Conservation (phyloP, 1,140 invertebrate genomes). For the Nomia melanderi region DNA sequence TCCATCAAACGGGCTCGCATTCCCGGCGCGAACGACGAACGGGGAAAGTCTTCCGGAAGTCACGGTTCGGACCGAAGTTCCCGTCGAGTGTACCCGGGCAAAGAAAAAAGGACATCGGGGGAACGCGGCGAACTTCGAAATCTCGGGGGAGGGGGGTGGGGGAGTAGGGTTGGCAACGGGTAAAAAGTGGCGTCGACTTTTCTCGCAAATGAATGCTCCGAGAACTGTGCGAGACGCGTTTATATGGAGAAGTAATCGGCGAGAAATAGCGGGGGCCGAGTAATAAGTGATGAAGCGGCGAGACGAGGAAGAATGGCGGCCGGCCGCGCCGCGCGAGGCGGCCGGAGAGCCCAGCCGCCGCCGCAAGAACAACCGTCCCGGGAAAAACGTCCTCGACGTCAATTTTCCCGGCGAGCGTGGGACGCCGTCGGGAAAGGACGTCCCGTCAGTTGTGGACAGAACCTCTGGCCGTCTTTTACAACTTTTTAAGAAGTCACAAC, state of each 20-base stretch:
- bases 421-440: constrained; percentile 43
- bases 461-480: constrained; percentile 60
- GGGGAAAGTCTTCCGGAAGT: too few species aligned
- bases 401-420: constrained; percentile 48
- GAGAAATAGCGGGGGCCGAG: neutral
- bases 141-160: too few species aligned
- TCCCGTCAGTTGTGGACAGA: constrained; percentile 57
- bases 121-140: too few species aligned
- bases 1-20: too few species aligned
- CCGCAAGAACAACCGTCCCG: constrained; percentile 49
- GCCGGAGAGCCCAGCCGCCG: constrained; percentile 34
- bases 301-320: neutral
- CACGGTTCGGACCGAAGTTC: too few species aligned
- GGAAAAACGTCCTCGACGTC: constrained; percentile 58
- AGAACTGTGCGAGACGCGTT: too few species aligned
- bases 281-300: neutral
- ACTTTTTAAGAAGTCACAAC: constrained; percentile 66
- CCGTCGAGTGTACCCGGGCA: too few species aligned
- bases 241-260: neutral
- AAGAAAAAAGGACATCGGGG: too few species aligned
- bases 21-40: too few species aligned
- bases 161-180: too few species aligned
- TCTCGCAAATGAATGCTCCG: too few species aligned
- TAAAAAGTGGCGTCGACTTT: too few species aligned
- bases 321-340: neutral